Base-by-base conservation (phyloP, 2,888 invertebrate species). In the Parascotia fuliginaria region DNA sequence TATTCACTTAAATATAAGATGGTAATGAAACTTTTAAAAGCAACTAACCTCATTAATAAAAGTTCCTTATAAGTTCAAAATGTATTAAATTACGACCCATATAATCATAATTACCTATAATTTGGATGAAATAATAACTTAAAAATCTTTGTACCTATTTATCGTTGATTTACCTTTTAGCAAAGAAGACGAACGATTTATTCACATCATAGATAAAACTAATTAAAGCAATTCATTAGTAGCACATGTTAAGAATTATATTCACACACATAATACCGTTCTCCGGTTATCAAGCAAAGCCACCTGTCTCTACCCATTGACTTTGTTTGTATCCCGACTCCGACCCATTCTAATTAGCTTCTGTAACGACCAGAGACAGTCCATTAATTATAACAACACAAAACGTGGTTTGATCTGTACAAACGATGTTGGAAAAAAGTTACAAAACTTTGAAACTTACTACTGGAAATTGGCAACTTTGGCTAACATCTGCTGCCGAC, bases 351-450 rank as follows among this genome's bases (percentile, higher is more conserved):
- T 85, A 87, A 87, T 88, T 87, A 85, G 81, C 73, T 74, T 61
- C 72, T 72, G 73, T 80, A 80, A 80, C 79, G 79, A 81, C 75
- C 76, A 76, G 75, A 73, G 77, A 81, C 82, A 77, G 75, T 77
- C 77, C 84, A 86, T 86, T 87, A 83, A 85, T 86, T 84, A 85
- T 80, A 81, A 80, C n/a, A n/a, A n/a, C 75, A 81, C 75, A 77
- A 80, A 79, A 72, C 62, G 71, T 59, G 73, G 77, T 77, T 80
- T 75, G 73, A 77, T 76, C 71, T 60, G 56, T 60, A 75, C 75
- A 73, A 81, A 78, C 76, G 74, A 75, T 66, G 71, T 67, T 68
- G 65, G 65, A 78, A 78, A 69, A 73, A 77, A 73, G 70, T 75
- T 65, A 55, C 61, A 65, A 68, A 73, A 58, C 60, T 61, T 59